phyloP scores from a whole-genome alignment of 2,113 vertebrate genomes.

The Vidua macroura region DNA sequence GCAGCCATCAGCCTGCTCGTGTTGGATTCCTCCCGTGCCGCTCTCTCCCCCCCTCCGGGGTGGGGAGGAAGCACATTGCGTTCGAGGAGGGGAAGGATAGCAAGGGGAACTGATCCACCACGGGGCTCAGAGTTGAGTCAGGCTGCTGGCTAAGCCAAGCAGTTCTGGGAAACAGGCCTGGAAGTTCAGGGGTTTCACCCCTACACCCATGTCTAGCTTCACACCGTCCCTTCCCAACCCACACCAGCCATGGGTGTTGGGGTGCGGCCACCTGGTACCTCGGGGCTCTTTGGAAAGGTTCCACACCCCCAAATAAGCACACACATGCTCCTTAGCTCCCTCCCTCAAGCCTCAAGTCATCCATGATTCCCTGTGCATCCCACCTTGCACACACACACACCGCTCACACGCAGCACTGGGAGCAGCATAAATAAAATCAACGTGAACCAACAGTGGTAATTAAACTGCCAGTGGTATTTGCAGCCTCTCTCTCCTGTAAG shows the following conservation, averaged over 20 bases:
- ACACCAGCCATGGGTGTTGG: accelerated
- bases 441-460: constrained; percentile 35
- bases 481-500: constrained; percentile 23
- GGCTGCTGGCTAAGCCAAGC: background rate
- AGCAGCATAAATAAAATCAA: constrained; percentile 47
- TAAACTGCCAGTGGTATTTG: constrained; percentile 45
- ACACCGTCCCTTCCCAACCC: accelerated
- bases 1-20: constrained; percentile 56
- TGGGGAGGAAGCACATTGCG: background rate
- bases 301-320: background rate
- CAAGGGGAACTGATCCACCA: background rate
- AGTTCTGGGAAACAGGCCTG: background rate
- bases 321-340: accelerated
- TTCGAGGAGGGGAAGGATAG: constrained; percentile 8
- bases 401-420: background rate
- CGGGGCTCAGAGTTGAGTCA: background rate
- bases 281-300: background rate
- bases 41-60: background rate
- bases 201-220: background rate
- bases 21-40: constrained; percentile 22
- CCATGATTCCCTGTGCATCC: background rate
- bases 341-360: background rate
- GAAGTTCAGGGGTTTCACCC: background rate
- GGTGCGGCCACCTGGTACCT: accelerated
- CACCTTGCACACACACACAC: background rate